Percentiles rank a stretch among this genome's conserved stretches.
These are phyloP conservation scores for Pyrochroa serraticornis DNA, from an alignment of 2,888 invertebrate genomes.

Conservation along the genomic window DNA sequence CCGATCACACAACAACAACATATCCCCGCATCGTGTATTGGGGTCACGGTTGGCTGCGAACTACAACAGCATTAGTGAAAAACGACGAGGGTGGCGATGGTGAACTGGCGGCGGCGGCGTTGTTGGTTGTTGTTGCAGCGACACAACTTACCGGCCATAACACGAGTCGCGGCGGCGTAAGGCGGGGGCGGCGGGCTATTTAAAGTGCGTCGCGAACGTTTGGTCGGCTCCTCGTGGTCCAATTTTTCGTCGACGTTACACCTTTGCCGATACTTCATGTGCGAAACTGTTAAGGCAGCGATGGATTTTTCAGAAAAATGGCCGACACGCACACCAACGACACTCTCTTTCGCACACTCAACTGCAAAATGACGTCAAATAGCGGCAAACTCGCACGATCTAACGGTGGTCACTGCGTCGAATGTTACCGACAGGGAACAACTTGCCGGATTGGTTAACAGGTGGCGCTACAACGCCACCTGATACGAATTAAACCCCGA, in stretches of 20 bases:
- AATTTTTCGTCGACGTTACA: slow-evolving; percentile 42
- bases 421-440: neutral
- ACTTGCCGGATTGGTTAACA: neutral
- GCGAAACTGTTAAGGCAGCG: slow-evolving; percentile 28
- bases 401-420: neutral
- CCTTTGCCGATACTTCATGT: slow-evolving; percentile 50
- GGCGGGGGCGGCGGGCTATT: slow-evolving; percentile 36
- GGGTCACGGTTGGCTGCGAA: too few relatives aligned
- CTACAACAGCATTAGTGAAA: too few relatives aligned
- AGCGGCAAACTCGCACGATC: neutral
- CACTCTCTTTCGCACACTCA: slow-evolving; percentile 46
- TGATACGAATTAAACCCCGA: too few relatives aligned
- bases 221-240: slow-evolving; percentile 40
- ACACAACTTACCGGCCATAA: slow-evolving; percentile 82
- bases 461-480: too few relatives aligned
- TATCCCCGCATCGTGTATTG: slow-evolving; percentile 36
- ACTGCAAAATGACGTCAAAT: slow-evolving; percentile 30
- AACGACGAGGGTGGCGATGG: slow-evolving; percentile 48
- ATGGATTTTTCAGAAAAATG: slow-evolving; percentile 38
- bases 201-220: slow-evolving; percentile 40
- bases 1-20: too few relatives aligned
- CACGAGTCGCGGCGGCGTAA: slow-evolving; percentile 54
- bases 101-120: slow-evolving; percentile 41
- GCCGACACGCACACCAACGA: slow-evolving; percentile 44
- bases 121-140: slow-evolving; percentile 31